Percentiles rank a stretch among this genome's conserved stretches.
These are phyloP conservation scores for Gari tellinella DNA, from an alignment of 2,888 invertebrate species.

Conservation along the genomic window DNA sequence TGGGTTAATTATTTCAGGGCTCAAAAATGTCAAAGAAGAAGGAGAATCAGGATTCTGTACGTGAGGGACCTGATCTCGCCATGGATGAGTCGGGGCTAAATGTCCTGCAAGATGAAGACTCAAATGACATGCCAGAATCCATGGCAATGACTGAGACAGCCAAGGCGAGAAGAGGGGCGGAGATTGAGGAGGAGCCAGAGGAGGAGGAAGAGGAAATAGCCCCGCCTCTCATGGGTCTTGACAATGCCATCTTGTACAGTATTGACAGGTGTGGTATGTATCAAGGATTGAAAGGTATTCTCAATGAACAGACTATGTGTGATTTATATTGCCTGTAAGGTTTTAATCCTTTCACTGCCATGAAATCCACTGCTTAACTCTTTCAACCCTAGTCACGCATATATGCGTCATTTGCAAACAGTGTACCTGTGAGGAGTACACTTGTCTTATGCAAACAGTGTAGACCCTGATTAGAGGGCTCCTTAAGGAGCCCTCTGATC, in stretches of 20 bases:
- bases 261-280: slow-evolving; percentile 93
- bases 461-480: too few species aligned
- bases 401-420: too few species aligned
- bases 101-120: slow-evolving; percentile 81
- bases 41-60: slow-evolving; percentile 64
- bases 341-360: too few species aligned
- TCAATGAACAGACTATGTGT: too few species aligned
- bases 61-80: slow-evolving; percentile 69
- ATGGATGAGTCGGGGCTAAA: slow-evolving; percentile 80
- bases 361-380: too few species aligned
- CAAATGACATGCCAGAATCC: slow-evolving; percentile 85
- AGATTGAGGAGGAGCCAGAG: slow-evolving; percentile 84
- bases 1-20: too few species aligned
- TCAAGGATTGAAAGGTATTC: too few species aligned
- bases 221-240: slow-evolving; percentile 91
- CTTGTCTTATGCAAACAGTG: too few species aligned
- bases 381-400: too few species aligned
- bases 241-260: slow-evolving; percentile 95
- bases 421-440: too few species aligned
- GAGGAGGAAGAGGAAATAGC: slow-evolving; percentile 69
- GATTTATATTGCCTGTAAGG: too few species aligned
- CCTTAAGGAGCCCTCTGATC: too few species aligned
- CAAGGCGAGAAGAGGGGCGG: slow-evolving; percentile 69
- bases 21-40: slow-evolving; percentile 69
- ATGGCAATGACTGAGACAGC: slow-evolving; percentile 61